A percentile compares a stretch with the other conserved stretches of the same genome.
phyloP scores from a whole-genome alignment of 2,113 vertebrate species.

The Gallinago undulata region DNA sequence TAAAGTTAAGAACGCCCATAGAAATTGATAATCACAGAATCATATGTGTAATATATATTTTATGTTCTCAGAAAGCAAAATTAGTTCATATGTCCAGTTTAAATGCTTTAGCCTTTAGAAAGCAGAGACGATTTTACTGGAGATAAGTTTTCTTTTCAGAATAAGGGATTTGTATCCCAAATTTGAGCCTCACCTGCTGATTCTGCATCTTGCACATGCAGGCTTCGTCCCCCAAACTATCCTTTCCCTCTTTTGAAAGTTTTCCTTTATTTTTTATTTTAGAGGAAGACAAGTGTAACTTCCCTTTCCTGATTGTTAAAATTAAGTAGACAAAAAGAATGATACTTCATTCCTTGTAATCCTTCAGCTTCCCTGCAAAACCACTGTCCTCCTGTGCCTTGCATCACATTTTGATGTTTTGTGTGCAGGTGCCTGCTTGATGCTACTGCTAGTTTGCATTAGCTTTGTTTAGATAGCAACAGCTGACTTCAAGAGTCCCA shows the following conservation, averaged over 20 bases:
- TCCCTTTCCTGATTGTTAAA: not conserved
- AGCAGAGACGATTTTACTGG: not conserved
- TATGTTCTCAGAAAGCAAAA: not conserved
- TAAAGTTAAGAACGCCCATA: not conserved
- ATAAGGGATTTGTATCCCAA: not conserved
- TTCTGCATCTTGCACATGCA: not conserved
- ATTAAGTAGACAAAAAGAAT: not conserved
- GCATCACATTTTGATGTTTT: not conserved
- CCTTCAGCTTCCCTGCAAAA: not conserved
- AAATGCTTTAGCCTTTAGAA: not conserved
- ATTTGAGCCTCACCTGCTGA: not conserved
- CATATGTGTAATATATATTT: rapidly evolving
- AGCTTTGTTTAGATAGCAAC: not conserved
- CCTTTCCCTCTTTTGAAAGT: not conserved
- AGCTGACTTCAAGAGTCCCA: not conserved
- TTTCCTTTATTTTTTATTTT: not conserved
- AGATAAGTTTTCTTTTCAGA: not conserved
- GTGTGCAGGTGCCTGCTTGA: not conserved
- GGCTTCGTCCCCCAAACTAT: not conserved
- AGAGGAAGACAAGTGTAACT: not conserved
- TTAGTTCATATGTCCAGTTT: not conserved
- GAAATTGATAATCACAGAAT: not conserved
- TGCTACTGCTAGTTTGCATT: not conserved
- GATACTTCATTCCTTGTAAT: not conserved
- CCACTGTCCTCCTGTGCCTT: not conserved